Evolutionary conservation across 1,140 invertebrate species (phyloP).

Genomic region (Trichonephila clavata): DNA sequence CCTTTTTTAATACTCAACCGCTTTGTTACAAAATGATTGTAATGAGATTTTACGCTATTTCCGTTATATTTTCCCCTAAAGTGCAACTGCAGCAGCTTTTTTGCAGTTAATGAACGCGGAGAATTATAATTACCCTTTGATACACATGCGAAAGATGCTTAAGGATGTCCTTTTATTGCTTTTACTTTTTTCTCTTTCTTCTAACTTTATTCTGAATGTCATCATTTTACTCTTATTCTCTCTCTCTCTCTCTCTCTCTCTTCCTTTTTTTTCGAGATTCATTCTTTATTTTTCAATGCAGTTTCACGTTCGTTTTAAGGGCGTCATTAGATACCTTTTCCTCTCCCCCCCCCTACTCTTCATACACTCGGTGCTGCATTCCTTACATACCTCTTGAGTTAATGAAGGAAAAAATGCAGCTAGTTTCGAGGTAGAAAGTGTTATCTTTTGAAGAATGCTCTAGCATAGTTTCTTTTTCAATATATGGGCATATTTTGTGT

Average conservation of each 20-base stretch:
- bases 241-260: background rate
- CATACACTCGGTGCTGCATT: background rate
- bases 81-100: slow-evolving; percentile 22
- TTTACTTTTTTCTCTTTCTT: background rate
- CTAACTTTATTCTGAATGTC: slow-evolving; percentile 15
- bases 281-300: background rate
- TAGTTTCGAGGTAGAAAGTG: background rate
- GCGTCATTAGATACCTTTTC: slow-evolving; percentile 11
- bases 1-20: background rate
- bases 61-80: background rate
- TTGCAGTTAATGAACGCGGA: slow-evolving; percentile 23
- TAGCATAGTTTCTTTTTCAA: too few species aligned
- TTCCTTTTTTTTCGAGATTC: background rate
- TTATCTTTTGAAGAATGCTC: background rate
- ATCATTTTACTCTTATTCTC: background rate
- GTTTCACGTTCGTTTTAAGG: background rate
- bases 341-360: background rate
- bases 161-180: background rate
- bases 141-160: background rate
- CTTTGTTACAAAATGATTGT: slow-evolving; percentile 46
- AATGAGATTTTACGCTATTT: slow-evolving; percentile 39
- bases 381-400: background rate
- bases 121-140: slow-evolving; percentile 29
- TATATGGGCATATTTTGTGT: too few species aligned
- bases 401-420: background rate